Conservation (phyloP, 1,140 invertebrate genomes). For the Trichonephila clavipes region DNA sequence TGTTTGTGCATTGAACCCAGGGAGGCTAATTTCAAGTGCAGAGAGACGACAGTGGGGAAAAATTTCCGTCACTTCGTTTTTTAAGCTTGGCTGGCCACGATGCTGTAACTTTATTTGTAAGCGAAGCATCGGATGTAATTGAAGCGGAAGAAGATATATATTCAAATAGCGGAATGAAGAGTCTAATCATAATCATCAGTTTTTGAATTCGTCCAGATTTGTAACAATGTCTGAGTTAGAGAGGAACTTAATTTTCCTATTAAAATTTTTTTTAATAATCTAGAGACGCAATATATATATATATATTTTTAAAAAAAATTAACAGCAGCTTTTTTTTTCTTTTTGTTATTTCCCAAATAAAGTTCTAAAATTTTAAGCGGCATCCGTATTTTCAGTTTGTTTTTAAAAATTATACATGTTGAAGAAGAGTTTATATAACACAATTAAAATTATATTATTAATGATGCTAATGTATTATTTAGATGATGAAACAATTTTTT, state of each 20-base stretch:
- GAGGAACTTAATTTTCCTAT: not conserved
- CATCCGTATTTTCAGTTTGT: too few relatives aligned
- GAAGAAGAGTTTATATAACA: too few relatives aligned
- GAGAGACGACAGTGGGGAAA: not conserved
- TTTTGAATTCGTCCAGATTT: not conserved
- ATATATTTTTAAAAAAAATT: too few relatives aligned
- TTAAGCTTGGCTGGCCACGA: slow-evolving; percentile 6
- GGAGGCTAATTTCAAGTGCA: slow-evolving; percentile 19
- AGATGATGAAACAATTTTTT: too few relatives aligned
- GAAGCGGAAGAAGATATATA: slow-evolving; percentile 23
- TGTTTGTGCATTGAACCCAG: not conserved
- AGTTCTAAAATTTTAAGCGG: too few relatives aligned
- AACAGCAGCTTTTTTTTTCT: not conserved
- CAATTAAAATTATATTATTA: too few relatives aligned
- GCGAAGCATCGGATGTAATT: slow-evolving; percentile 12
- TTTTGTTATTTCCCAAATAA: not conserved
- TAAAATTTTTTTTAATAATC: not conserved
- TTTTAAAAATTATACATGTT: too few relatives aligned
- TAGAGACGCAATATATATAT: not conserved
- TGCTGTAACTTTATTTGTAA: slow-evolving; percentile 12
- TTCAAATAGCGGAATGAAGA: not conserved
- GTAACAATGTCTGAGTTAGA: not conserved
- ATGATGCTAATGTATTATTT: too few relatives aligned
- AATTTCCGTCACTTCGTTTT: slow-evolving; percentile 40
- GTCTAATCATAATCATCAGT: slow-evolving; percentile 27